Conservation (phyloP, 2,888 invertebrate species). For the Aproaerema taeniolella region DNA sequence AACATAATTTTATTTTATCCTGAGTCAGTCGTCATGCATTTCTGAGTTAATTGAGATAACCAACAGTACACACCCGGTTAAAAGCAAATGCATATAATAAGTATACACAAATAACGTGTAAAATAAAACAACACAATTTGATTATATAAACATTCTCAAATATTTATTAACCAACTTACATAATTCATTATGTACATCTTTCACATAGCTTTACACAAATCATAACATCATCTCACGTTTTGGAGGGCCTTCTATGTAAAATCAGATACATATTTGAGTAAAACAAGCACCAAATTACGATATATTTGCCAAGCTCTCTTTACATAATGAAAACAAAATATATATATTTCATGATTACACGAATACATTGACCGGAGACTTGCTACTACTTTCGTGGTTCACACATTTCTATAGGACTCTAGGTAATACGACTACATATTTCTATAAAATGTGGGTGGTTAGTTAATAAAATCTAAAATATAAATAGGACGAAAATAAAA, state of each 20-base stretch:
- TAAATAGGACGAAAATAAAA: conserved; percentile 55
- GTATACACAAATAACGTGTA: too few species aligned
- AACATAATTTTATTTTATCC: too few species aligned
- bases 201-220: conserved; percentile 71
- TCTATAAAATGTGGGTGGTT: conserved; percentile 48
- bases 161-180: conserved; percentile 78
- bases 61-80: too few species aligned
- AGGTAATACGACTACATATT: conserved; percentile 32
- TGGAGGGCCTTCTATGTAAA: conserved; percentile 75
- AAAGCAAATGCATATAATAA: too few species aligned
- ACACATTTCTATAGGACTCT: conserved; percentile 19
- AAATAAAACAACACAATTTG: conserved; percentile 27
- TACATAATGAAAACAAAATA: conserved; percentile 45
- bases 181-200: conserved; percentile 75
- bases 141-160: conserved; percentile 78
- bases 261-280: conserved; percentile 50
- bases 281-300: conserved; percentile 73
- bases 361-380: conserved; percentile 15
- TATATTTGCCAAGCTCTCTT: conserved; percentile 69
- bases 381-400: conserved; percentile 20
- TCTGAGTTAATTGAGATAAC: too few species aligned
- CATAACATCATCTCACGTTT: conserved; percentile 67
- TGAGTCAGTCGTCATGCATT: too few species aligned
- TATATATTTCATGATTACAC: conserved; percentile 24
- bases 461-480: conserved; percentile 54